Conservation (phyloP, 2,888 invertebrate species). For the Anorthoa munda region DNA sequence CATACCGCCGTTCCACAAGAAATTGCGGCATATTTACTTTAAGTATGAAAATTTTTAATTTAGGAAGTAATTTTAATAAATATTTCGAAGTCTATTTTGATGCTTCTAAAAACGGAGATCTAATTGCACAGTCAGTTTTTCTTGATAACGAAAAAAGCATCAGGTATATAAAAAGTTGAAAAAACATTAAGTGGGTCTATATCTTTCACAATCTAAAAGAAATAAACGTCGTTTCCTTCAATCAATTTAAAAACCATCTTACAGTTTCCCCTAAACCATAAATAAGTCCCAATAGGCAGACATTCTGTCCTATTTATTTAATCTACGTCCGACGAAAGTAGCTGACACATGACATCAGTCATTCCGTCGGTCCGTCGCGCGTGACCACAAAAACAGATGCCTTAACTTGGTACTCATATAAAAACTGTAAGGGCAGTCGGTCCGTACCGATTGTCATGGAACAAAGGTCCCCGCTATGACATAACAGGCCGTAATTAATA, state of each 20-base stretch:
- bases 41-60: neutral
- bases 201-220: conserved; percentile 37
- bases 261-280: conserved; percentile 39
- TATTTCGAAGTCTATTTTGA: neutral
- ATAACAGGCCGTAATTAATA: conserved; percentile 76
- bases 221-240: conserved; percentile 31
- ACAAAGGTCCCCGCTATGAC: conserved; percentile 78
- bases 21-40: neutral
- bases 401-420: conserved; percentile 75
- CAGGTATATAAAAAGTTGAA: neutral
- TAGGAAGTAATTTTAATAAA: neutral
- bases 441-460: conserved; percentile 79
- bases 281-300: conserved; percentile 46
- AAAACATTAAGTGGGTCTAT: neutral
- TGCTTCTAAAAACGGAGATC: too few relatives aligned
- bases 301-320: conserved; percentile 61
- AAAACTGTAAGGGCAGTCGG: conserved; percentile 81
- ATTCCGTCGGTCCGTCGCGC: conserved; percentile 80
- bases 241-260: conserved; percentile 49
- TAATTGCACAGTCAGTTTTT: too few relatives aligned
- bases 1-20: neutral
- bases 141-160: too few relatives aligned
- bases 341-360: conserved; percentile 87
- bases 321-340: conserved; percentile 78
- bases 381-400: conserved; percentile 85